Evolutionary conservation across 37 sponge, comb jelly and placozoan species (phyloP), one percentile per base, ranked within the genome.

Genomic region (Tethya wilhelma): DNA sequence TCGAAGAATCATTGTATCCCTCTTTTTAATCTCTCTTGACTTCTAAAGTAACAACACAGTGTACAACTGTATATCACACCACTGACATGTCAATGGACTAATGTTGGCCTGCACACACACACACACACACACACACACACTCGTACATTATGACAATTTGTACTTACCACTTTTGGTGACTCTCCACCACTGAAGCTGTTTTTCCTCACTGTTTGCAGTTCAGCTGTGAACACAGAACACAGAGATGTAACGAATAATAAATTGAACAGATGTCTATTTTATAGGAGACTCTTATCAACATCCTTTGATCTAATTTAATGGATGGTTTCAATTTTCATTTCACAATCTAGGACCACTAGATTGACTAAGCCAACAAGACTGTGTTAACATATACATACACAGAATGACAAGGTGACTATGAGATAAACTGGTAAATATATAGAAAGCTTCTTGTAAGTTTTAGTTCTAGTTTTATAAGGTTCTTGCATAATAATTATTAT

Each of bases 1-100:
- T 49, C 69, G 64, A 9, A 74, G 70, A 44, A 90, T 90, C 77
- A 90, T 84, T 23, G 85, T 90, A 38, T 90, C 90, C 44, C 90
- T 80, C 14, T 86, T 73, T 6, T 67, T 73, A 58, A 90, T 58
- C 65, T 90, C 90, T 30, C 42, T 72, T 29, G 75, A 56, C 36
- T 29, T 59, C 53, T 49, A 9, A 56, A 58, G 37, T 6, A 38
- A 75, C n/a, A n/a, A n/a, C n/a, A n/a, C n/a, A n/a, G n/a, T n/a
- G n/a, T n/a, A n/a, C n/a, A n/a, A n/a, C n/a, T n/a, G n/a, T n/a
- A n/a, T n/a, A n/a, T n/a, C n/a, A n/a, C n/a, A n/a, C n/a, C n/a
- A n/a, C n/a, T n/a, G n/a, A n/a, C n/a, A n/a, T n/a, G n/a, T n/a
- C n/a, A n/a, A n/a, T n/a, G n/a, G n/a, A n/a, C n/a, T n/a, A n/a